A percentile compares a stretch with the other conserved stretches of the same genome.
Conservation (phyloP, 2,797 vertebrate genomes). For the Poeciliopsis presidionis region DNA sequence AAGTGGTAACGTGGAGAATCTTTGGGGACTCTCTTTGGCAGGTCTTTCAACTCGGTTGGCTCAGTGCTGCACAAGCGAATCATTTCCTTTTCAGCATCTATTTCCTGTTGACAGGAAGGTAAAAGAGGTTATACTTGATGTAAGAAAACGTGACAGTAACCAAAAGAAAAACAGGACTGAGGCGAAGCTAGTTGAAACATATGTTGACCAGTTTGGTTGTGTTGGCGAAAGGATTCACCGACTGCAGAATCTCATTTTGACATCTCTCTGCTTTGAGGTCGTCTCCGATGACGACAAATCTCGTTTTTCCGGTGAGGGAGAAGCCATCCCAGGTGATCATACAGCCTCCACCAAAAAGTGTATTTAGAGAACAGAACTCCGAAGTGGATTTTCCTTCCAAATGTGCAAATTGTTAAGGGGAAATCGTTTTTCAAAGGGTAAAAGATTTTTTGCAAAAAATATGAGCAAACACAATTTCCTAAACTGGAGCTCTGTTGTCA, state of each 20-base stretch:
- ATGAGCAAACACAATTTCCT: not conserved
- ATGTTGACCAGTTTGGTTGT: not conserved
- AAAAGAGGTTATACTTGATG: not conserved
- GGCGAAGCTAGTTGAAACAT: not conserved
- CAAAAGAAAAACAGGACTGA: not conserved
- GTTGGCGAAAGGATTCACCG: not conserved
- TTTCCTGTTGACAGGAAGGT: constrained; percentile 81
- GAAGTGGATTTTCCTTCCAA: not conserved
- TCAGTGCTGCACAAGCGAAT: constrained; percentile 90
- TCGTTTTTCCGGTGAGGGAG: not conserved
- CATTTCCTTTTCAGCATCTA: constrained; percentile 90
- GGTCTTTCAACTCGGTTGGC: constrained; percentile 91
- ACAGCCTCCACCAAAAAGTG: not conserved
- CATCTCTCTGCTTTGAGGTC: not conserved
- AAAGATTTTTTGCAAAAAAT: not conserved
- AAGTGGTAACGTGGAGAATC: constrained; percentile 95
- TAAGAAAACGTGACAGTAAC: not conserved
- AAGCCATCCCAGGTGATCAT: not conserved
- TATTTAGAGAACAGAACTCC: not conserved
- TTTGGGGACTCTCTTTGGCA: constrained; percentile 93
- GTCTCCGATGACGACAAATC: not conserved
- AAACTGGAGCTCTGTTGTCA: not conserved
- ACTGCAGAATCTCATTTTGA: not conserved
- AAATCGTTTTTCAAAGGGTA: not conserved
- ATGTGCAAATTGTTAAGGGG: not conserved